phyloP scores from a whole-genome alignment of 2,888 invertebrate genomes.

The Drosophila mettleri region DNA sequence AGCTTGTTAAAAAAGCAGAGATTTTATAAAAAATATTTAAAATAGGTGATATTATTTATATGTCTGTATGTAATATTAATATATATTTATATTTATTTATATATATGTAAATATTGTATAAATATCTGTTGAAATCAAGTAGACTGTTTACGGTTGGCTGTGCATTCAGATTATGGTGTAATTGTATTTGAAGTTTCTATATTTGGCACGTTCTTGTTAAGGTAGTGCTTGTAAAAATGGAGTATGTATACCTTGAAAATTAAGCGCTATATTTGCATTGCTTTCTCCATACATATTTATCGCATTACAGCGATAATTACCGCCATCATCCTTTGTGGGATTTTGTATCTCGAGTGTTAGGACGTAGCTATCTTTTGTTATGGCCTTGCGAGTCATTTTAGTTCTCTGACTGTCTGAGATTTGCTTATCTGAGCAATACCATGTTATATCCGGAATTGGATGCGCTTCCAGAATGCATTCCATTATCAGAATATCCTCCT shows the following conservation, averaged over 20 bases:
- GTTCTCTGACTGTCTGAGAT: constrained; percentile 93
- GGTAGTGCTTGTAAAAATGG: constrained; percentile 8
- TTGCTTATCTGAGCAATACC: constrained; percentile 96
- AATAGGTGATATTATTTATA: background rate
- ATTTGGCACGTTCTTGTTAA: constrained; percentile 6
- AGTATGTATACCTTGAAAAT: constrained; percentile 94
- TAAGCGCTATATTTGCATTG: constrained; percentile 99
- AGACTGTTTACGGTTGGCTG: background rate
- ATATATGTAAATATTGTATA: background rate
- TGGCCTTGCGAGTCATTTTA: constrained; percentile 95
- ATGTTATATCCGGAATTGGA: constrained; percentile 97
- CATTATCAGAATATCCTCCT: constrained; percentile 96
- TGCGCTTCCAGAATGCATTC: constrained; percentile 98
- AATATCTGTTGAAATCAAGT: background rate
- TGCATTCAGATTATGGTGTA: background rate
- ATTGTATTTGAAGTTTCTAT: background rate
- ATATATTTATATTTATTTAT: no score
- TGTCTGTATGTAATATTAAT: background rate
- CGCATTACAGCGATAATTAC: constrained; percentile 99
- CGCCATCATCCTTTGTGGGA: constrained; percentile 98
- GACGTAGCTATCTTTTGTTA: constrained; percentile 95
- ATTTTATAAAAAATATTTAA: background rate
- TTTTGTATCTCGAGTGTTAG: constrained; percentile 97
- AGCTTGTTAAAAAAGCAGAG: background rate
- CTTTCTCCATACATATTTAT: constrained; percentile 99